phyloP scores from a whole-genome alignment of 92 coral and sea anemone species.

The Umimayanthus chanpuru region DNA sequence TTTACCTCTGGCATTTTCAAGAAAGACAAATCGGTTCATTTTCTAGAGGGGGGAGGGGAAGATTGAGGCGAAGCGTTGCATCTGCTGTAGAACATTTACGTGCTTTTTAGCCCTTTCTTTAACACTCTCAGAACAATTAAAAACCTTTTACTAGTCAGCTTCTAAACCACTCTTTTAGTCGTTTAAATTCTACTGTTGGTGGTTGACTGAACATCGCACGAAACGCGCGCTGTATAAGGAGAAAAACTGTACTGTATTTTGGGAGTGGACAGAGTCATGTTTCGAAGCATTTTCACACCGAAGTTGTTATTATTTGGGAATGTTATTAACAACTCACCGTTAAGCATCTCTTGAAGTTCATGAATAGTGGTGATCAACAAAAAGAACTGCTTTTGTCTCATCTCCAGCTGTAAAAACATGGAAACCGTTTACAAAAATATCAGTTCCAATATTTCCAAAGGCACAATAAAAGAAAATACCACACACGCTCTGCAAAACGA shows the following conservation, averaged over 20 bases:
- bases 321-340: conserved; percentile 60
- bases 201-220: not conserved
- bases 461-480: too few relatives aligned
- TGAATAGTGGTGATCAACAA: conserved; percentile 91
- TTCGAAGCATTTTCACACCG: not conserved
- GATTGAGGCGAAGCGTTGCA: too few relatives aligned
- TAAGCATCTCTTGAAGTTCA: conserved; percentile 92
- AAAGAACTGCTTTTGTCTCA: conserved; percentile 93
- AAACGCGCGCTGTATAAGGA: not conserved
- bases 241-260: not conserved
- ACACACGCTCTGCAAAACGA: too few relatives aligned
- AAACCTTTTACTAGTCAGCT: too few relatives aligned
- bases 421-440: not conserved
- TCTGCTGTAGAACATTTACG: too few relatives aligned
- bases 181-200: too few relatives aligned
- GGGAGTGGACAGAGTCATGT: not conserved
- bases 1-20: too few relatives aligned
- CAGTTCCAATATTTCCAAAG: too few relatives aligned
- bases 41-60: not conserved
- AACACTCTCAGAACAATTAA: too few relatives aligned
- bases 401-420: conserved; percentile 71
- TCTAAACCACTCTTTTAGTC: too few relatives aligned
- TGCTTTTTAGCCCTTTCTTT: too few relatives aligned
- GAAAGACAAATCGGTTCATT: too few relatives aligned
- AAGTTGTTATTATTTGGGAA: not conserved